Conservation (phyloP, 30 jellyfish, hydroid and myxozoan species). For the Aurelia coerulea region DNA sequence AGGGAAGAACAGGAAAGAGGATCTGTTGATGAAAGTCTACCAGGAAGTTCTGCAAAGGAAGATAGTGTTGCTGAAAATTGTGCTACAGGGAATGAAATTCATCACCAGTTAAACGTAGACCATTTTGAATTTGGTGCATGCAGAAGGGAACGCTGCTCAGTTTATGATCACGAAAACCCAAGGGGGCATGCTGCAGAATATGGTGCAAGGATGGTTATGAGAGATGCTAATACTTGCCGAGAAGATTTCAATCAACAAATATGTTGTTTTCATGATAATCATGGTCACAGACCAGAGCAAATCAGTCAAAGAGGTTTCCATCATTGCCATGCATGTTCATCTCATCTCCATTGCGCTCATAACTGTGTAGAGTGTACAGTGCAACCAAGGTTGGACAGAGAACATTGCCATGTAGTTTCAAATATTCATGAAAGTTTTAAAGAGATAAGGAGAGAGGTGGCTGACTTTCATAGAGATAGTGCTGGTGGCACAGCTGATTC, state of each 20-base stretch:
- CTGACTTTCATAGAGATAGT: neutral
- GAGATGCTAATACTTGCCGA: neutral
- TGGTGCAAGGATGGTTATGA: neutral
- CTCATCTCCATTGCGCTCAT: neutral
- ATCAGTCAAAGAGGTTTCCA: neutral
- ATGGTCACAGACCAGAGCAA: neutral
- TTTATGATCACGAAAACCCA: neutral
- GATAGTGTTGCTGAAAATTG: neutral
- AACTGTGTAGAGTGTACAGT: neutral
- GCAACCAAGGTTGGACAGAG: neutral
- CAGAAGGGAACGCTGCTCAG: neutral
- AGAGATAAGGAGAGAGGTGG: conserved; percentile 62
- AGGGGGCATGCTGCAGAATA: neutral
- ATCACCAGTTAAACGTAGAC: neutral
- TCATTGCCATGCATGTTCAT: neutral
- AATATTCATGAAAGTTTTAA: conserved; percentile 43
- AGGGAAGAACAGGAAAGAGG: neutral
- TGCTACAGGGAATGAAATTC: neutral
- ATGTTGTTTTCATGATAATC: neutral
- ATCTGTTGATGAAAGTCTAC: neutral
- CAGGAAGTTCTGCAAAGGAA: neutral
- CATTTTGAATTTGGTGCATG: neutral
- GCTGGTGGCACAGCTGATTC: neutral
- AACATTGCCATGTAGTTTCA: conserved; percentile 3
- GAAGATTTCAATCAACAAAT: neutral